Conservation (phyloP, 2,888 invertebrate genomes). For the Artemia sp. region DNA sequence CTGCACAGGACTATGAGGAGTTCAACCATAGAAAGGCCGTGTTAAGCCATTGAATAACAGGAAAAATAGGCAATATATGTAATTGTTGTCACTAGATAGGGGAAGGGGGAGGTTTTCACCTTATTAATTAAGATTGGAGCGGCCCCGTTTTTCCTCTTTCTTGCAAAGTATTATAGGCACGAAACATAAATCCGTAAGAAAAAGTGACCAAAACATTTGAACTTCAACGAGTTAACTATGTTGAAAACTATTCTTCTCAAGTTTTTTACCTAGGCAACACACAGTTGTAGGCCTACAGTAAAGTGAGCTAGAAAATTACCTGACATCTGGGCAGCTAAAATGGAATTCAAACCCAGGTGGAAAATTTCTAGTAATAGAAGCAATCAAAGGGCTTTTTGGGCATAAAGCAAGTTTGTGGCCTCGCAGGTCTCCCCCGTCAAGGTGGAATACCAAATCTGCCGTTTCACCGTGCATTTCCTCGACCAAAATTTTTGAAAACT, state of each 20-base stretch:
- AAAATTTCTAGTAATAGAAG: not conserved
- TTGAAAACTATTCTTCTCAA: not conserved
- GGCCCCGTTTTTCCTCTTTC: not conserved
- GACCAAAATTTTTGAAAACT: not conserved
- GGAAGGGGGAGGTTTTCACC: no score
- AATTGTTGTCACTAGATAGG: no score
- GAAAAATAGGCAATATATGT: no score
- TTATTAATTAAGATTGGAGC: no score
- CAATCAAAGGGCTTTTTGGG: not conserved
- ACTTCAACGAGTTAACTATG: not conserved
- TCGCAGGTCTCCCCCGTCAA: not conserved
- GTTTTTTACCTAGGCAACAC: no score
- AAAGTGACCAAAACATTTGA: no score
- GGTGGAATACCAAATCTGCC: not conserved
- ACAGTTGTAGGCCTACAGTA: not conserved
- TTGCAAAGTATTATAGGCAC: not conserved
- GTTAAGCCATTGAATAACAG: no score
- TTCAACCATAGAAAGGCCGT: no score
- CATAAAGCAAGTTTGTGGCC: not conserved
- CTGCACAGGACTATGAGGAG: no score
- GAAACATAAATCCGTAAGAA: no score
- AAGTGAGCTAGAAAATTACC: not conserved
- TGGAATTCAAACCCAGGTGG: constrained; percentile 7
- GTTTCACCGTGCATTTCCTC: not conserved
- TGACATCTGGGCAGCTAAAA: constrained; percentile 1